A percentile compares a stretch with the other conserved stretches of the same genome.
Evolutionary conservation across 2,888 invertebrate species (phyloP).

Genomic region (Creontiades dilutus): DNA sequence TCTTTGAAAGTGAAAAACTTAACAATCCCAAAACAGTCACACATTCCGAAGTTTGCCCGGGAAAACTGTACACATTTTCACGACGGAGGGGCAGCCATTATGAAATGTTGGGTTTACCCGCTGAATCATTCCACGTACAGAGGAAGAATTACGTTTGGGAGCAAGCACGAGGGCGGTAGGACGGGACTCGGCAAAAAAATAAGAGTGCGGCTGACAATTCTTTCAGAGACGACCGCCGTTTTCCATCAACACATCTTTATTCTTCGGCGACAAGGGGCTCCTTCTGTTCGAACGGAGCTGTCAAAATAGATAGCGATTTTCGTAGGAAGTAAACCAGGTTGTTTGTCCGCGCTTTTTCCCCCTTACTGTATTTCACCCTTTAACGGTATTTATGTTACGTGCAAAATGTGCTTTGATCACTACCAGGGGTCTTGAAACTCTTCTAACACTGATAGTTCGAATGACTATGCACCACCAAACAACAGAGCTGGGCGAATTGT

Average conservation of each 20-base stretch:
- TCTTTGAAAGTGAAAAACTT: constrained; percentile 59
- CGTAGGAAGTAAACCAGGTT: neutral
- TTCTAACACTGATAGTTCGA: too few relatives aligned
- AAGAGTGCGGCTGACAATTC: constrained; percentile 43
- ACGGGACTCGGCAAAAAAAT: constrained; percentile 2
- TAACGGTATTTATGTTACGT: too few relatives aligned
- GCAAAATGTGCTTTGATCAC: too few relatives aligned
- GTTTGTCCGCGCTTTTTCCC: neutral
- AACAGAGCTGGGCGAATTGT: too few relatives aligned
- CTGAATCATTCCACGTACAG: constrained; percentile 55
- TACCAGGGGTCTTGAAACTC: too few relatives aligned
- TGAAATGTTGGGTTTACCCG: constrained; percentile 56
- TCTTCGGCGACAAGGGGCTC: neutral
- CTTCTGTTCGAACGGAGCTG: constrained; percentile 43
- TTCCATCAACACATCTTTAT: constrained; percentile 50
- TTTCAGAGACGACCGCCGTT: constrained; percentile 21
- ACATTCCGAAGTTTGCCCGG: constrained; percentile 49
- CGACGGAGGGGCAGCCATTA: constrained; percentile 24
- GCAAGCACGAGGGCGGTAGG: neutral
- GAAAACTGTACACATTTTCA: constrained; percentile 61
- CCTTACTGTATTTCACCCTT: too few relatives aligned
- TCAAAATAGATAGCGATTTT: constrained; percentile 2
- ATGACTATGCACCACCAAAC: too few relatives aligned
- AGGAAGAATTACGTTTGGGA: constrained; percentile 49
- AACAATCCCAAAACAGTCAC: constrained; percentile 57